Conservation (phyloP, 2,888 invertebrate species). For the Oxycera nigricornis region DNA sequence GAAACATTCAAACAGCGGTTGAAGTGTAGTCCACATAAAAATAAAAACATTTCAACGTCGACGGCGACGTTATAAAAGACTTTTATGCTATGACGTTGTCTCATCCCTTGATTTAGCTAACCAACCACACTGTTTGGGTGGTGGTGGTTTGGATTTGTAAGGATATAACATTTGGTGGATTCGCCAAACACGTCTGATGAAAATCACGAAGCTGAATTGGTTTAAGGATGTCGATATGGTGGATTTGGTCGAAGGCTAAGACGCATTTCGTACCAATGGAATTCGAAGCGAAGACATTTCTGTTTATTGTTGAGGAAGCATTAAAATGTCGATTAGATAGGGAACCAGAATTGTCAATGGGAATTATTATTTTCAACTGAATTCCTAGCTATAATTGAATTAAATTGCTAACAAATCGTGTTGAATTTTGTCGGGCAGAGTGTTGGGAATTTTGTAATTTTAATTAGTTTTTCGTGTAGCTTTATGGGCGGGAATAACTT, state of each 20-base stretch:
- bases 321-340: neutral
- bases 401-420: neutral
- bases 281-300: neutral
- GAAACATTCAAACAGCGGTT: neutral
- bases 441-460: neutral
- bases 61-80: constrained; percentile 8
- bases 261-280: neutral
- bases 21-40: neutral
- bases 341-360: neutral
- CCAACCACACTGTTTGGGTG: no score
- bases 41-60: neutral
- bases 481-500: no score
- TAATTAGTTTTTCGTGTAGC: no score
- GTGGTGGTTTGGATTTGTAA: neutral
- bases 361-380: neutral
- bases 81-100: constrained; percentile 2
- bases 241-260: neutral
- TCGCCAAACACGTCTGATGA: neutral
- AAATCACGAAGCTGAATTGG: neutral
- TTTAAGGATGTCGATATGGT: neutral
- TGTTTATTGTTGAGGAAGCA: neutral
- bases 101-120: no score
- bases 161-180: neutral
- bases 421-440: neutral
- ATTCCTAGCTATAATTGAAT: neutral